Evolutionary conservation across 2,888 invertebrate species (phyloP), one percentile per base, ranked within the genome.

Genomic region (Oligia strigilis): DNA sequence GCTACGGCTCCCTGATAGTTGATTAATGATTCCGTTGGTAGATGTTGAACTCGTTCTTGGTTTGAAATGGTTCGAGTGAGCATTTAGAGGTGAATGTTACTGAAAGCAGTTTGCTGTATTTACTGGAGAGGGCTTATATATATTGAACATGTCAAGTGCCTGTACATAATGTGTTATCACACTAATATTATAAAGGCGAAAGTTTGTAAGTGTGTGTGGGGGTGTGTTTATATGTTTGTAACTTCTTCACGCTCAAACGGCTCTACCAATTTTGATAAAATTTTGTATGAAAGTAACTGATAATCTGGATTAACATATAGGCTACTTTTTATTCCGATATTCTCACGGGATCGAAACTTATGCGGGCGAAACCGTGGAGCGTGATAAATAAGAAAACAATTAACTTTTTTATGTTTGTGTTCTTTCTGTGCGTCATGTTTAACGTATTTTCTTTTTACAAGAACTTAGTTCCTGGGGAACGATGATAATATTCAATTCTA

Each of bases 11-110:
- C 89, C 93, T 94, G 93, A 95, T 96, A 94, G 91, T 93, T 96
- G 96, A 96, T 96, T 95, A 96, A 97, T 96, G 95, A 93, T 93
- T 91, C 72, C 88, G 91, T 92, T 93, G 92, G 90, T 91, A 89
- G 85, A 87, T 85, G 87, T 88, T 83, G 83, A 85, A 80, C 76
- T 88, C 87, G 62, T 80, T 82, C 76, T 71, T 60, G 60, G 49
- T 60, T 78, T 82, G 66, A 71, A 71, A 46, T 77, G n/a, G 6
- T 64, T 64, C 2, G 13, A 40, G 14, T 49, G 29, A 69, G 19
- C 29, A 4, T 29, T 64, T 40, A 73, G 23, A 66, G 23, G 8
- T 64, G 2, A 83, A 65, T 43, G n/a, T 55, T 36, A 49, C 29
- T 49, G 1, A 0, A 60, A 60, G 11, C n/a, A 55, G 6, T 19